Conservation (phyloP, 2,888 invertebrate genomes). For the Colletes collaris region DNA sequence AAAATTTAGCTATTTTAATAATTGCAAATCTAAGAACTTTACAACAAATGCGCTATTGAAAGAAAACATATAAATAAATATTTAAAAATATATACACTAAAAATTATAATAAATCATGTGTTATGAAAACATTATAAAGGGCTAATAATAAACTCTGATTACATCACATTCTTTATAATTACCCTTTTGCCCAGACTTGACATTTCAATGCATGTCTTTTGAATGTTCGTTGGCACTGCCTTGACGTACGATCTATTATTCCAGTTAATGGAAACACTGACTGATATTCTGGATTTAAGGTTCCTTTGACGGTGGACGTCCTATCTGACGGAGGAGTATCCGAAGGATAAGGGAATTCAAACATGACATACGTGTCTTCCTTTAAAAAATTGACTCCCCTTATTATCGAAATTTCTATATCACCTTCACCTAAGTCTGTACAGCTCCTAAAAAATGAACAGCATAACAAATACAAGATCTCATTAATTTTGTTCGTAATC, state of each 20-base stretch:
- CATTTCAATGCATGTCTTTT: slow-evolving; percentile 95
- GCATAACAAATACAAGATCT: neutral
- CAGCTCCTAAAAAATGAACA: slow-evolving; percentile 86
- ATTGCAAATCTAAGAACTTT: neutral
- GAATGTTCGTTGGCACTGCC: slow-evolving; percentile 93
- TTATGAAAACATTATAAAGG: slow-evolving; percentile 16
- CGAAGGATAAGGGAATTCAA: slow-evolving; percentile 96
- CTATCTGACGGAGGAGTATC: slow-evolving; percentile 90
- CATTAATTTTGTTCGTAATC: neutral
- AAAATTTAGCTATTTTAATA: slow-evolving; percentile 6
- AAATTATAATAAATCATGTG: neutral
- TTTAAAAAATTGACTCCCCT: slow-evolving; percentile 95
- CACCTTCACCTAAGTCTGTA: slow-evolving; percentile 96
- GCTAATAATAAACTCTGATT: slow-evolving; percentile 31
- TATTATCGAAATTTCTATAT: slow-evolving; percentile 93
- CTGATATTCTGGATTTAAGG: slow-evolving; percentile 95
- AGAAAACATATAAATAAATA: slow-evolving; percentile 3
- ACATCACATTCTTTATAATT: slow-evolving; percentile 74
- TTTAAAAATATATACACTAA: slow-evolving; percentile 1
- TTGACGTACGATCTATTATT: slow-evolving; percentile 90
- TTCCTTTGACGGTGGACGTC: slow-evolving; percentile 91
- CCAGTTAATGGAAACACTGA: slow-evolving; percentile 88
- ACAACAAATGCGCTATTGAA: neutral
- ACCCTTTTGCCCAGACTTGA: slow-evolving; percentile 97
- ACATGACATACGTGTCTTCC: slow-evolving; percentile 96